Evolutionary conservation across 1,140 invertebrate species (phyloP).

Genomic region (Charaxes varanes): DNA sequence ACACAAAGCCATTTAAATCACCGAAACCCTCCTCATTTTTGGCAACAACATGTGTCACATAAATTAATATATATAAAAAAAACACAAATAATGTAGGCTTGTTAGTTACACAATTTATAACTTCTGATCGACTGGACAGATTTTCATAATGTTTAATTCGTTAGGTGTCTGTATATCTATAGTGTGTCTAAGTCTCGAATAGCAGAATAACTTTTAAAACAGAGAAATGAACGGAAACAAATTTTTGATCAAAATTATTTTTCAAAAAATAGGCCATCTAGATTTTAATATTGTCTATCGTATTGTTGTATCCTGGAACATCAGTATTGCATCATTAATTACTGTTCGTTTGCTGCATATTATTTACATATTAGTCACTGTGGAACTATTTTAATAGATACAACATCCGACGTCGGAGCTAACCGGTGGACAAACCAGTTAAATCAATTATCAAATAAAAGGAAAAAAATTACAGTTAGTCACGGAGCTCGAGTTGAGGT

Average conservation of each 20-base stretch:
- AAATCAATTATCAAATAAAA: conserved; percentile 15
- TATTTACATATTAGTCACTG: conserved; percentile 1
- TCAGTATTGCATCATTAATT: not conserved
- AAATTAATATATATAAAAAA: too few relatives aligned
- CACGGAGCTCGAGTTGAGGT: conserved; percentile 5
- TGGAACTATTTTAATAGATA: conserved; percentile 9
- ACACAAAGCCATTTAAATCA: not conserved
- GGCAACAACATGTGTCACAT: conserved; percentile 4
- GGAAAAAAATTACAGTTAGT: conserved; percentile 14
- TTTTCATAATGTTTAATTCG: too few relatives aligned
- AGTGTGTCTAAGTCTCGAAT: too few relatives aligned
- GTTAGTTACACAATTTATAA: too few relatives aligned
- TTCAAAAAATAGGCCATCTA: too few relatives aligned
- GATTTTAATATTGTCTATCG: not conserved
- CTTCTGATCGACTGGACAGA: too few relatives aligned
- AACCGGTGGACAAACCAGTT: conserved; percentile 14
- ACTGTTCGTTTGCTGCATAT: not conserved
- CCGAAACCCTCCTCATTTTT: conserved; percentile 4
- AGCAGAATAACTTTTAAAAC: too few relatives aligned
- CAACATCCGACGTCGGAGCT: not conserved
- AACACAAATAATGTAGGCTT: too few relatives aligned
- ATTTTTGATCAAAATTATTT: too few relatives aligned
- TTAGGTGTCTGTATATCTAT: too few relatives aligned
- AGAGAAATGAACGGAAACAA: too few relatives aligned
- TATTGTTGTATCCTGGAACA: not conserved